phyloP scores from a whole-genome alignment of 1,140 invertebrate species.

The Apis mellifera region Amel_HAv3.1 CM009943.2:8166001-8166500 shows the following conservation, averaged over 20 bases:
- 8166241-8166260: constrained; percentile 35
- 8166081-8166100: not conserved
- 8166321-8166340: constrained; percentile 32
- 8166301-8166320: constrained; percentile 19
- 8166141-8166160: not conserved
- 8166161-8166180: not conserved
- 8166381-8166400: not conserved
- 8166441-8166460: not conserved
- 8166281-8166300: constrained; percentile 23
- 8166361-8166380: not conserved
- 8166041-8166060: not conserved
- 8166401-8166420: constrained; percentile 30
- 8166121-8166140: not conserved
- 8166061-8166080: not conserved
- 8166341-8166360: not conserved
- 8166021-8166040: not conserved
- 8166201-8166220: constrained; percentile 4
- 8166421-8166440: no score
- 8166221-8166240: constrained; percentile 4
- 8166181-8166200: not conserved
- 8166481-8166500: constrained; percentile 55
- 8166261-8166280: constrained; percentile 21
- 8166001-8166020: not conserved
- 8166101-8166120: not conserved
- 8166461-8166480: constrained; percentile 27